Evolutionary conservation across 2,888 invertebrate species (phyloP).

Genomic region (Malacosoma neustria): DNA sequence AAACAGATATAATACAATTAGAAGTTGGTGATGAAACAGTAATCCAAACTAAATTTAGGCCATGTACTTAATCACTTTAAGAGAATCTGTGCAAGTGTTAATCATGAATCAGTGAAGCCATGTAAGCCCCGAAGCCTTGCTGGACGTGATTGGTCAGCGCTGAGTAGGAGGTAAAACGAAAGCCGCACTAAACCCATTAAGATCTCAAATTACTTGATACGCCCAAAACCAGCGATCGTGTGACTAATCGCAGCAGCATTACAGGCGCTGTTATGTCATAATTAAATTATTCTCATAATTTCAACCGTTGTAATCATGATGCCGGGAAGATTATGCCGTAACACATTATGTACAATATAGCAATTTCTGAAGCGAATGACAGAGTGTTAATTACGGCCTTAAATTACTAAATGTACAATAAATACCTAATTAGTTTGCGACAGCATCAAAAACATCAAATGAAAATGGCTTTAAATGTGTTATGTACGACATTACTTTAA

Average conservation of each 20-base stretch:
- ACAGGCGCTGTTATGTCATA: slow-evolving; percentile 68
- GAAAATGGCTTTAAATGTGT: too few species aligned
- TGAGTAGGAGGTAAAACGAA: slow-evolving; percentile 55
- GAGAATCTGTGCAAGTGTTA: slow-evolving; percentile 49
- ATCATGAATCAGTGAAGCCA: slow-evolving; percentile 57
- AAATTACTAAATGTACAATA: too few species aligned
- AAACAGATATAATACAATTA: too few species aligned
- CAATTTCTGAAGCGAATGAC: slow-evolving; percentile 57
- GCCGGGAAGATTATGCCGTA: slow-evolving; percentile 58
- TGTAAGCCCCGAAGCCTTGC: slow-evolving; percentile 30
- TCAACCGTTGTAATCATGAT: slow-evolving; percentile 40
- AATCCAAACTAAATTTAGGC: slow-evolving; percentile 21
- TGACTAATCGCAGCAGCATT: slow-evolving; percentile 72
- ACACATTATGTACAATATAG: slow-evolving; percentile 64
- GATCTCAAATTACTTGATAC: slow-evolving; percentile 66
- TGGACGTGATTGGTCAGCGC: slow-evolving; percentile 50
- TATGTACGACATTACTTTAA: too few species aligned
- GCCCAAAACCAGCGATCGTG: slow-evolving; percentile 63
- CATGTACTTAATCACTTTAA: slow-evolving; percentile 20
- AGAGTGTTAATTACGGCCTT: too few species aligned
- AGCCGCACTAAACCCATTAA: slow-evolving; percentile 61
- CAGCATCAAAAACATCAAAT: too few species aligned
- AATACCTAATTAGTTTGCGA: too few species aligned
- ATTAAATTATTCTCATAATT: slow-evolving; percentile 69
- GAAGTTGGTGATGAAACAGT: slow-evolving; percentile 16